These are phyloP conservation scores for Perca schrenkii DNA, from an alignment of 2,113 vertebrate species.

Conservation along the genomic window DNA sequence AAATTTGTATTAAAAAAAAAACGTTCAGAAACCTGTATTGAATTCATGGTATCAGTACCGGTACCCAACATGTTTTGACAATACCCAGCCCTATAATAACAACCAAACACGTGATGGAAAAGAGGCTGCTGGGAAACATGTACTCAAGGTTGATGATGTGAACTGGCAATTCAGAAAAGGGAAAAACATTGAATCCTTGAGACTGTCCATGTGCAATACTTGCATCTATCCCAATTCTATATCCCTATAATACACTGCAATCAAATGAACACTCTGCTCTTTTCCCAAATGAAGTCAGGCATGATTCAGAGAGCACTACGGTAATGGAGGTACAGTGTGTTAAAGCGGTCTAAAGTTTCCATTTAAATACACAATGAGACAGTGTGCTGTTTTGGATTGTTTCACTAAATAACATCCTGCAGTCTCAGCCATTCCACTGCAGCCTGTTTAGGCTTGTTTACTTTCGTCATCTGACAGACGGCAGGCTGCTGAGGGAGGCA, in stretches of 20 bases:
- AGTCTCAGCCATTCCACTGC: slow-evolving; percentile 19
- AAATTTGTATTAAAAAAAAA: too few relatives aligned
- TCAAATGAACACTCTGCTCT: slow-evolving; percentile 7
- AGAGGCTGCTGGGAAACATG: slow-evolving; percentile 13
- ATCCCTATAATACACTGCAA: slow-evolving; percentile 20
- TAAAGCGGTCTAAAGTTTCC: slow-evolving; percentile 1
- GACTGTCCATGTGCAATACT: slow-evolving; percentile 9
- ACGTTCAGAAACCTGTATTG: too few relatives aligned
- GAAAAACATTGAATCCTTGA: not conserved
- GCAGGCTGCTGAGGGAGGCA: slow-evolving; percentile 18
- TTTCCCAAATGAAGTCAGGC: slow-evolving; percentile 26
- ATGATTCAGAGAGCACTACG: slow-evolving; percentile 14
- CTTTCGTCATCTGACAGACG: slow-evolving; percentile 27
- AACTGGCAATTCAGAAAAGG: slow-evolving; percentile 11
- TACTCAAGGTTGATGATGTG: not conserved
- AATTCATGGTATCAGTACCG: too few relatives aligned
- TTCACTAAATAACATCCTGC: slow-evolving; percentile 17
- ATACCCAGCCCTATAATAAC: not conserved
- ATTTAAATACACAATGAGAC: slow-evolving; percentile 2
- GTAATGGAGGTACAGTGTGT: not conserved
- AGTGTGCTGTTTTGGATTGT: slow-evolving; percentile 4
- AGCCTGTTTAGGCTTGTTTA: slow-evolving; percentile 34
- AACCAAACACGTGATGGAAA: slow-evolving; percentile 34
- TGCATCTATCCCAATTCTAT: slow-evolving; percentile 17
- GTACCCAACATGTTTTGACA: too few relatives aligned